A percentile compares a stretch with the other conserved stretches of the same genome.
These are phyloP conservation scores for Hydractinia echinata DNA, from an alignment of 30 jellyfish, hydroid and myxozoan genomes.

Conservation along the genomic window DNA sequence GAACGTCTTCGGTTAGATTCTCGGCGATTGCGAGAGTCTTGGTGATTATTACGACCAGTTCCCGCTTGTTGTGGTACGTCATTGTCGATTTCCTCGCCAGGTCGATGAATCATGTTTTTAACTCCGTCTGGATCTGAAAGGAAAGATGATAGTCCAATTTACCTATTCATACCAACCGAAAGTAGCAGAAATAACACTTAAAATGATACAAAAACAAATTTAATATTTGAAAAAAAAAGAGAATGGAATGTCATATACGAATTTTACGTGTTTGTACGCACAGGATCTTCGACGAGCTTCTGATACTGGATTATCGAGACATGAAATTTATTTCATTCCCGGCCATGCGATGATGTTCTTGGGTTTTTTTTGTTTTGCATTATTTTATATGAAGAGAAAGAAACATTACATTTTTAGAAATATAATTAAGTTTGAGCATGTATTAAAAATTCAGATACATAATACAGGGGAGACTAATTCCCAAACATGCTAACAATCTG, in stretches of 20 bases:
- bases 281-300: neutral
- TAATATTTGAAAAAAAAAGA: neutral
- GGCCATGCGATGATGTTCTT: no score
- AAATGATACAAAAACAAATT: neutral
- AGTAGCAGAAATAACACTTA: neutral
- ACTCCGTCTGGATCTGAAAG: constrained; percentile 35
- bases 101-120: constrained; percentile 13
- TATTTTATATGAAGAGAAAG: no score
- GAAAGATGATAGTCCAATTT: neutral
- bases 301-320: neutral
- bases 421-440: no score
- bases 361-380: no score
- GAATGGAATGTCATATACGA: neutral
- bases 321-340: no score
- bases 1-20: constrained; percentile 34
- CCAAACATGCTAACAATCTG: no score
- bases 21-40: neutral
- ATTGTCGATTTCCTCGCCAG: constrained; percentile 25
- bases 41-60: neutral
- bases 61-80: neutral
- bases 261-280: constrained; percentile 4
- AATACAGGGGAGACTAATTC: no score
- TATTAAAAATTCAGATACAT: no score
- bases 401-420: no score
- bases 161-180: neutral